Conservation (phyloP, 2,888 invertebrate genomes). For the Dasysyrphus albostriatus region DNA sequence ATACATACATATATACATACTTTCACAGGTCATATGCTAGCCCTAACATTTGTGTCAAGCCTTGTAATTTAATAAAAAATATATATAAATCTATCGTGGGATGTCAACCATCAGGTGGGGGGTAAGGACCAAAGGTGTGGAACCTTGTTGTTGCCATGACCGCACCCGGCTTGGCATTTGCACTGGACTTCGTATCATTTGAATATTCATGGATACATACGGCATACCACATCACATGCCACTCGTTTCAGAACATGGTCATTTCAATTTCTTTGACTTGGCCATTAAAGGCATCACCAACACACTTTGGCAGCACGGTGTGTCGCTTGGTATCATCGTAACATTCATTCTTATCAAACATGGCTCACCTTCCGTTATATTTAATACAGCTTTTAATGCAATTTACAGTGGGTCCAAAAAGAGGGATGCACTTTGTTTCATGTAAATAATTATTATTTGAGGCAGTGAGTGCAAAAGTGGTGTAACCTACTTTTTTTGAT, state of each 20-base stretch:
- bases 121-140: conserved; percentile 10
- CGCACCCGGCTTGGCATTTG: conserved; percentile 48
- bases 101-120: conserved; percentile 35
- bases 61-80: conserved; percentile 56
- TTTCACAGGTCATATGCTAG: background rate
- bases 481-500: too few relatives aligned
- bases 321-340: conserved; percentile 27
- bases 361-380: background rate
- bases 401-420: background rate
- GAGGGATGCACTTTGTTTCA: too few relatives aligned
- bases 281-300: conserved; percentile 55
- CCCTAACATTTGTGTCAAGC: background rate
- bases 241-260: conserved; percentile 38
- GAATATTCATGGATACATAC: conserved; percentile 55
- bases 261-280: conserved; percentile 64
- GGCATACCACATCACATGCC: conserved; percentile 44
- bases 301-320: conserved; percentile 43
- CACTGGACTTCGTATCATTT: conserved; percentile 37
- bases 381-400: background rate
- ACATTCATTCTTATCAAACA: conserved; percentile 39
- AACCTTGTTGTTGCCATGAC: conserved; percentile 29
- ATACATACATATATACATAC: background rate
- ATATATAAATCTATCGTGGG: conserved; percentile 46
- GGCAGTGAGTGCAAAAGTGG: too few relatives aligned
- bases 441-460: too few relatives aligned